A percentile compares a stretch with the other conserved stretches of the same genome.
These are phyloP conservation scores for Ochropacha duplaris DNA, from an alignment of 2,888 invertebrate species.

Conservation along the genomic window DNA sequence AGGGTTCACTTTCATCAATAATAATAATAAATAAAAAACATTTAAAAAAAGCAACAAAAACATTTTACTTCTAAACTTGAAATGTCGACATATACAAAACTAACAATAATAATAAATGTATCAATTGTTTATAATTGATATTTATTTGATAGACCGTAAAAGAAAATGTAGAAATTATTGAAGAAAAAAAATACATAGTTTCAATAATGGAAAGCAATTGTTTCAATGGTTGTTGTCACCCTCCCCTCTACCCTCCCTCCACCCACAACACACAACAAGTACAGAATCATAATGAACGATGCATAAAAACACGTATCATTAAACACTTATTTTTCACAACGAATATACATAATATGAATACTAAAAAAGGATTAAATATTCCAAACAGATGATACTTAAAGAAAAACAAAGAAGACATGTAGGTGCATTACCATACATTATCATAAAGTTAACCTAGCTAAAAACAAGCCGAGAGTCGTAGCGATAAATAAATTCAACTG, in stretches of 20 bases:
- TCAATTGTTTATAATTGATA: slow-evolving; percentile 82
- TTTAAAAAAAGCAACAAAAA: slow-evolving; percentile 68
- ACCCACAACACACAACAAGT: slow-evolving; percentile 15
- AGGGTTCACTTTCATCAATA: slow-evolving; percentile 74
- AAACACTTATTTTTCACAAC: slow-evolving; percentile 12
- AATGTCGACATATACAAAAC: slow-evolving; percentile 76
- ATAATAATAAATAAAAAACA: slow-evolving; percentile 40
- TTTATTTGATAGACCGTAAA: slow-evolving; percentile 80
- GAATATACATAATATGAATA: slow-evolving; percentile 7
- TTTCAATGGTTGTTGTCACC: slow-evolving; percentile 43
- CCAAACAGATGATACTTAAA: slow-evolving; percentile 36
- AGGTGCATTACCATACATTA: slow-evolving; percentile 55
- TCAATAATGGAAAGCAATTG: slow-evolving; percentile 67
- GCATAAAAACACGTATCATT: slow-evolving; percentile 9
- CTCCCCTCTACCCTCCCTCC: slow-evolving; percentile 16
- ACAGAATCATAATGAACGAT: slow-evolving; percentile 8
- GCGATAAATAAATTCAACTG: slow-evolving; percentile 44
- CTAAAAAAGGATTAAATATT: slow-evolving; percentile 33
- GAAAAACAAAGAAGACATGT: slow-evolving; percentile 49
- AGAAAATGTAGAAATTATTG: slow-evolving; percentile 78
- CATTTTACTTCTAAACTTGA: slow-evolving; percentile 73
- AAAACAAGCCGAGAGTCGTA: slow-evolving; percentile 45
- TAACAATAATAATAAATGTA: slow-evolving; percentile 76
- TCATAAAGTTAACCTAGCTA: slow-evolving; percentile 51
- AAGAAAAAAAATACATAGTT: slow-evolving; percentile 79